Percentiles rank a stretch among this genome's conserved stretches.
Evolutionary conservation across 1,140 invertebrate genomes (phyloP).

Genomic region (Parasteatoda tepidariorum): DNA sequence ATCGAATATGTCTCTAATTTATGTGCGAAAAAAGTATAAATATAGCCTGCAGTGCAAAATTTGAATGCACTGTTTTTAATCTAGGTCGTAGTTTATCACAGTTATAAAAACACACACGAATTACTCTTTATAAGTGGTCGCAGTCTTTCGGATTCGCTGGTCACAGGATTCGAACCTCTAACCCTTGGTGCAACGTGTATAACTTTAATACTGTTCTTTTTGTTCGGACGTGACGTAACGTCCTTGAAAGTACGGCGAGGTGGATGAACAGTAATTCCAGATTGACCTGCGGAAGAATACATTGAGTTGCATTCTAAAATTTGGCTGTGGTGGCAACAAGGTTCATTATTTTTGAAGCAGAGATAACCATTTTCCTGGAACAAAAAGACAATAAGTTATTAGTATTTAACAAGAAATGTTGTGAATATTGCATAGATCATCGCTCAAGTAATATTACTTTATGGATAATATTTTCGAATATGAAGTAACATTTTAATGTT

Average conservation of each 20-base stretch:
- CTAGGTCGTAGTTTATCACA: no score
- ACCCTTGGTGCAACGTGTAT: slow-evolving; percentile 43
- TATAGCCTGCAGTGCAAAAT: no score
- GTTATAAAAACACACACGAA: slow-evolving; percentile 21
- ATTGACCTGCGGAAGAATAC: background rate
- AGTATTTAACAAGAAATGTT: background rate
- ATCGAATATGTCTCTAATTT: no score
- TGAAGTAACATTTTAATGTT: no score
- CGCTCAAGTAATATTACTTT: no score
- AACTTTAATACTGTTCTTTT: slow-evolving; percentile 23
- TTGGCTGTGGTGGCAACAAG: background rate
- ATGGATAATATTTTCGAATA: no score
- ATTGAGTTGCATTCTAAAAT: background rate
- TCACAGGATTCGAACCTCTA: background rate
- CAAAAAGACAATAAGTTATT: background rate
- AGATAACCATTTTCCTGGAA: slow-evolving; percentile 31
- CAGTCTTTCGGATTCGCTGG: background rate
- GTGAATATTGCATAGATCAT: background rate
- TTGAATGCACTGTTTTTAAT: no score
- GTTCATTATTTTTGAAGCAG: background rate
- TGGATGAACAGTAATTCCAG: background rate
- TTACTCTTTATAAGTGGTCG: slow-evolving; percentile 32
- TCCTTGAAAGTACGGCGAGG: background rate
- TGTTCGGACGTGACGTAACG: background rate
- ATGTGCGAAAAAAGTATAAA: no score